Evolutionary conservation across 2,113 vertebrate species (phyloP).

Genomic region (Pardalotus punctatus): DNA sequence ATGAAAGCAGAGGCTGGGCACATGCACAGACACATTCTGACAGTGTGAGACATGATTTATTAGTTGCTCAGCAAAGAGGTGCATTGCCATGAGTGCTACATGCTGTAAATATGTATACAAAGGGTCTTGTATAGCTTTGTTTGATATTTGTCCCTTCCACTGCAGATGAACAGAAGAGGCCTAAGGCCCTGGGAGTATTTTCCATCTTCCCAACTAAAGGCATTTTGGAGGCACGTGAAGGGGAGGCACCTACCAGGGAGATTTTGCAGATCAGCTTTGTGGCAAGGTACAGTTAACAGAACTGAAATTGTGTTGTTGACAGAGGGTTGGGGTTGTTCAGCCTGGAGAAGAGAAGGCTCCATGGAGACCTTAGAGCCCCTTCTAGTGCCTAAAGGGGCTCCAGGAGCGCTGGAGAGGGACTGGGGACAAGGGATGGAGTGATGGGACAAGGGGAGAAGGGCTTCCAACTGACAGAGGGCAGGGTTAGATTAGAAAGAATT

Average conservation of each 20-base stretch:
- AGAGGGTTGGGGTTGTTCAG: background rate
- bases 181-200: conserved; percentile 59
- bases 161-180: conserved; percentile 45
- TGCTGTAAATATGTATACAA: background rate
- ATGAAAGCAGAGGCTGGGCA: background rate
- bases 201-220: conserved; percentile 76
- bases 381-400: background rate
- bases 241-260: conserved; percentile 28
- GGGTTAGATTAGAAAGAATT: background rate
- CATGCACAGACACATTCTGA: background rate
- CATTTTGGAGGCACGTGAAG: conserved; percentile 66
- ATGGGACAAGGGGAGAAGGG: background rate
- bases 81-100: accelerated
- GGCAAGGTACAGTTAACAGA: conserved; percentile 74
- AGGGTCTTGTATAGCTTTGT: background rate
- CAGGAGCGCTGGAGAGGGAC: background rate
- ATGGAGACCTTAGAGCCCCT: background rate
- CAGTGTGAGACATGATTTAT: background rate
- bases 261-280: conserved; percentile 83
- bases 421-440: background rate
- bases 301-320: background rate
- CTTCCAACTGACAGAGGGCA: background rate
- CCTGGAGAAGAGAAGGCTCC: background rate
- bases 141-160: background rate
- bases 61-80: background rate